A percentile compares a stretch with the other conserved stretches of the same genome.
Evolutionary conservation across 2,797 vertebrate genomes (phyloP).

Genomic region (Gadopsis marmoratus): DNA sequence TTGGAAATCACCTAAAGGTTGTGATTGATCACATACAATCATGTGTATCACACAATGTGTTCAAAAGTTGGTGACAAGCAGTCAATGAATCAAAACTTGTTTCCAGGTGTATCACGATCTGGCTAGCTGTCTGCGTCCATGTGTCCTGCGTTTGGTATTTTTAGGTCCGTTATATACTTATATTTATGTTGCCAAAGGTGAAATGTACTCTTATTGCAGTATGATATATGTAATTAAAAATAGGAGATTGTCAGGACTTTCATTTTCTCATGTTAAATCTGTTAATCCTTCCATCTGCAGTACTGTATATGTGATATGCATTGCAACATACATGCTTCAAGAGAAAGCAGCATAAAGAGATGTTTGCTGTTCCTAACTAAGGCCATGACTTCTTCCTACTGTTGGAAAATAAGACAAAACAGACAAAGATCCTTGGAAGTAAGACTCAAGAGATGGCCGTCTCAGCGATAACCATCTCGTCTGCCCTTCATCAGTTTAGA

Average conservation of each 20-base stretch:
- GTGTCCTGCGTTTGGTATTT: conserved; percentile 10
- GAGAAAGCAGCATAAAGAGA: background rate
- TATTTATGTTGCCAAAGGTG: conserved; percentile 18
- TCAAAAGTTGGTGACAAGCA: background rate
- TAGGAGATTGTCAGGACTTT: background rate
- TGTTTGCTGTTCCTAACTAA: background rate
- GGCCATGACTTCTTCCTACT: conserved; percentile 10
- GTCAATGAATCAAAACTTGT: background rate
- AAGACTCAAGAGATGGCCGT: conserved; percentile 35
- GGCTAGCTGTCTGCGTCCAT: background rate
- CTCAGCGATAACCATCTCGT: conserved; percentile 67
- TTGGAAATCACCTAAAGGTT: conserved; percentile 32
- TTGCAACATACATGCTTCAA: background rate
- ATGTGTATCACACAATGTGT: background rate
- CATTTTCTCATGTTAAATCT: conserved; percentile 6
- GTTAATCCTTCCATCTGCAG: conserved; percentile 17
- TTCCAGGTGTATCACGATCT: background rate
- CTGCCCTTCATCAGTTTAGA: conserved; percentile 43
- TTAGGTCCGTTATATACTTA: background rate
- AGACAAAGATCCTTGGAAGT: conserved; percentile 48
- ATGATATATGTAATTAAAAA: conserved; percentile 10
- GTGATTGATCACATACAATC: conserved; percentile 22
- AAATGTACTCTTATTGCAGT: conserved; percentile 16
- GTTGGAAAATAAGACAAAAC: conserved; percentile 40
- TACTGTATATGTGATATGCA: background rate